Base-by-base conservation (phyloP, 2,797 vertebrate genomes). In the Miichthys miiuy region DNA sequence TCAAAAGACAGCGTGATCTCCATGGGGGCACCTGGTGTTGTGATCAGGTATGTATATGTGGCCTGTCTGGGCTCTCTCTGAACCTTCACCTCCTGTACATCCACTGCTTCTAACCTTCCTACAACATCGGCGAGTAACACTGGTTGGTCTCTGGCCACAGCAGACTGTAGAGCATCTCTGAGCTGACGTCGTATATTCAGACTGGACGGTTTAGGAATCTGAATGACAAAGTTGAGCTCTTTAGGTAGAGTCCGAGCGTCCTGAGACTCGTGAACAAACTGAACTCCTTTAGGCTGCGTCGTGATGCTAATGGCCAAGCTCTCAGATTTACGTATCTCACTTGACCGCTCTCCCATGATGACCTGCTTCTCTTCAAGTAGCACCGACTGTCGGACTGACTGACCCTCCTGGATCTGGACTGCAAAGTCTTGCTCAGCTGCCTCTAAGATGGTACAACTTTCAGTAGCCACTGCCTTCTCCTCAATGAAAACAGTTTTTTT, bases 1-100 rank as follows among this genome's bases (percentile, higher is more conserved):
- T 93, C 94, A 88, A 98, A 92, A 2, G 88, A 81, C 25, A 97
- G 68, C 2, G 95, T 93, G 63, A 97, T 89, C 92, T 99, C 98
- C 79, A 96, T 81, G 0, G 91, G 88, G 23, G 93, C 90, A 55
- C 81, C 91, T 73, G 86, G 88, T 57, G 94, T 88, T 10, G 95
- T 97, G 91, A 98, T 94, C 34, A 96, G 82, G 72, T 96, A 98
- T 0, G 94, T 96, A 47, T 93, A 96, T 12, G 88, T 62, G 20
- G 90, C 80, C 68, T 42, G 17, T 75, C 83, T 93, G 44, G 93
- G 94, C 80, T 98, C 96, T 88, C 88, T 95, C 34, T 85, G 91
- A 58, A 96, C 82, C 57, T 83, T 94, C 74, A 96, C 80, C 54
- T 95, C 94, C 60, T 93, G 95, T 47, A 98, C 79, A 68, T 96